Conservation (phyloP, 2,113 vertebrate species). For the Hassar affinis region DNA sequence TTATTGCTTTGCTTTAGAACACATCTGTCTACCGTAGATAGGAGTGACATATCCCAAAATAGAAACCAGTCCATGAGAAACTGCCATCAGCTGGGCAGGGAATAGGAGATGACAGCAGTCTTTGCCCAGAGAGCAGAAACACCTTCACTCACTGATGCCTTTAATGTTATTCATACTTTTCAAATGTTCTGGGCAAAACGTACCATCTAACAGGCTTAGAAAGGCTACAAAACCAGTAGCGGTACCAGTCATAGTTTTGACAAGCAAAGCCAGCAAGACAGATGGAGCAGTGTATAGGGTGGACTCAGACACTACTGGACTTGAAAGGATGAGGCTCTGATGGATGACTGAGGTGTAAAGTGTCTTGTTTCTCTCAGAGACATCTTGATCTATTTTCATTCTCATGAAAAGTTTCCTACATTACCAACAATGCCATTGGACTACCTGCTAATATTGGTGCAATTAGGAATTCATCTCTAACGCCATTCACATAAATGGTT, state of each 20-base stretch:
- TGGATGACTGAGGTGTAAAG: not conserved
- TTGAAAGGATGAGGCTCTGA: not conserved
- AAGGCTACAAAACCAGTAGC: slow-evolving; percentile 19
- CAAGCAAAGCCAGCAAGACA: slow-evolving; percentile 29
- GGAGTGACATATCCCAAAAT: slow-evolving; percentile 45
- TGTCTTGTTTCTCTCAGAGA: not conserved
- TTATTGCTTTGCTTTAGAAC: slow-evolving; percentile 44
- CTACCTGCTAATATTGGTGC: too few species aligned
- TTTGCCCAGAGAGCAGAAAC: slow-evolving; percentile 41
- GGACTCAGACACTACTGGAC: not conserved
- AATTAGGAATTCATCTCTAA: not conserved
- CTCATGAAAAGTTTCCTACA: not conserved
- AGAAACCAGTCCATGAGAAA: slow-evolving; percentile 42
- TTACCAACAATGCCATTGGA: not conserved
- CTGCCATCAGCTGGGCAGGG: slow-evolving; percentile 44
- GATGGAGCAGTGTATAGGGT: not conserved
- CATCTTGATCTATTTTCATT: not conserved
- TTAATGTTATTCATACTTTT: slow-evolving; percentile 53
- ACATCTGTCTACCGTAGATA: slow-evolving; percentile 42
- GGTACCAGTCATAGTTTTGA: slow-evolving; percentile 36
- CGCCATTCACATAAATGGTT: too few species aligned
- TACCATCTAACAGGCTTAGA: slow-evolving; percentile 25
- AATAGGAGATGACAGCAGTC: slow-evolving; percentile 48
- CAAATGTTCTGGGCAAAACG: slow-evolving; percentile 44
- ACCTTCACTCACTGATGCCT: slow-evolving; percentile 42